Percentiles rank a stretch among this genome's conserved stretches.
Evolutionary conservation across 2,888 invertebrate genomes (phyloP).

Genomic region (Eupithecia exiguata): DNA sequence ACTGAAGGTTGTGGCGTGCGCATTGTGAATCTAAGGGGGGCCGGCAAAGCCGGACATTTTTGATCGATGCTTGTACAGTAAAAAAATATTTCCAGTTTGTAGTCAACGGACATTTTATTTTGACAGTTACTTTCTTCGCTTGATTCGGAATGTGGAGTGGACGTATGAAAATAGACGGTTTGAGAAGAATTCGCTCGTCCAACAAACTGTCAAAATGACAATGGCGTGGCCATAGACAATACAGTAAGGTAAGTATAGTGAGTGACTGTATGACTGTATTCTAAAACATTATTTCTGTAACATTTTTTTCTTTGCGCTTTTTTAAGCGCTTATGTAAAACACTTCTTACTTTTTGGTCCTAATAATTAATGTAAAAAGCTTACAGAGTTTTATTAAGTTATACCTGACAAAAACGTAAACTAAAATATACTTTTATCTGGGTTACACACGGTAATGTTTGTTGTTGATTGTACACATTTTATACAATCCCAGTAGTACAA

Average conservation of each 20-base stretch:
- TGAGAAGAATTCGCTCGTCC: neutral
- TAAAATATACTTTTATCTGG: neutral
- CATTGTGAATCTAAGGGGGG: too few relatives aligned
- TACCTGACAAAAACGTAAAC: neutral
- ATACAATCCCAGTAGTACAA: too few relatives aligned
- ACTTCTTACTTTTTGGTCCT: neutral
- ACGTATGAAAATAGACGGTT: neutral
- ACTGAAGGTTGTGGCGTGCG: too few relatives aligned
- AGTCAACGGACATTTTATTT: slow-evolving; percentile 55
- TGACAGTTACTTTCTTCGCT: slow-evolving; percentile 13
- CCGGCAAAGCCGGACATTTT: too few relatives aligned
- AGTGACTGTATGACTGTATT: too few relatives aligned
- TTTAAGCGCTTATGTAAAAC: neutral
- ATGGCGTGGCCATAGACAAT: slow-evolving; percentile 15
- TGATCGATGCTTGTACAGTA: slow-evolving; percentile 41
- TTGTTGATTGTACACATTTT: neutral
- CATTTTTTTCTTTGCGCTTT: neutral
- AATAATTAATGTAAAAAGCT: neutral
- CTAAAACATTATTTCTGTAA: neutral
- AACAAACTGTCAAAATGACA: slow-evolving; percentile 19
- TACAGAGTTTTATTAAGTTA: neutral
- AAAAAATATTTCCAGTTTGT: slow-evolving; percentile 43
- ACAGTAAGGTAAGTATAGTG: neutral
- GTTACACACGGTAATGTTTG: neutral
- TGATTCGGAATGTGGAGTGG: neutral